Conservation (phyloP, 2,113 vertebrate genomes). For the Nannospalax galili region DNA sequence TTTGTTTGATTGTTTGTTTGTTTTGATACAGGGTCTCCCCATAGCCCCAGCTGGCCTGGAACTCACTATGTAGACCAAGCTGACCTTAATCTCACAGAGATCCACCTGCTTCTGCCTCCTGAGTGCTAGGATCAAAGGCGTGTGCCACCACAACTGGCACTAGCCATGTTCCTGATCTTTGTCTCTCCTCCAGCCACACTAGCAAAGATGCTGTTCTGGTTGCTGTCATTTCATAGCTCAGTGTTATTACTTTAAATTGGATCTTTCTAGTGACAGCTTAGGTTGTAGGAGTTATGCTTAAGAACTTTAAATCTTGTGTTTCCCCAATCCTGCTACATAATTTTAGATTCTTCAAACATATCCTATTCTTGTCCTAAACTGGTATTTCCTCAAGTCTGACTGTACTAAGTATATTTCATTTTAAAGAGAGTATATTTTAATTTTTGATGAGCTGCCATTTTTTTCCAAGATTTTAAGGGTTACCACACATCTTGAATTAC, state of each 20-base stretch:
- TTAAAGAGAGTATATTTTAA: conserved; percentile 75
- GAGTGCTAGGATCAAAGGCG: background rate
- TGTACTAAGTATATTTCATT: conserved; percentile 64
- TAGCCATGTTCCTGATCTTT: background rate
- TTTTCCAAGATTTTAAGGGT: conserved; percentile 45
- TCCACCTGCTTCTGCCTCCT: background rate
- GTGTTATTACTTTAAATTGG: conserved; percentile 60
- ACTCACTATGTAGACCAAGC: no score
- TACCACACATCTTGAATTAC: conserved; percentile 63
- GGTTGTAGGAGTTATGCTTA: conserved; percentile 74
- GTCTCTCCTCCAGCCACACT: background rate
- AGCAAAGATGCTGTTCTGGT: background rate
- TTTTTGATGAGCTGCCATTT: conserved; percentile 49
- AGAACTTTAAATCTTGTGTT: conserved; percentile 75
- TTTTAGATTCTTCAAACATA: conserved; percentile 77
- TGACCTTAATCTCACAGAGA: background rate
- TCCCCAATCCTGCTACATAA: conserved; percentile 75
- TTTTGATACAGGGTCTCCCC: background rate
- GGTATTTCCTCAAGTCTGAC: conserved; percentile 69
- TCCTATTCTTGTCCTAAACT: conserved; percentile 61
- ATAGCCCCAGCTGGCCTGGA: no score
- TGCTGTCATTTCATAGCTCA: conserved; percentile 34
- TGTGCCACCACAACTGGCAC: background rate
- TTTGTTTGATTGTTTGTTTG: background rate
- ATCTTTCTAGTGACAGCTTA: conserved; percentile 71